These are phyloP conservation scores for Tinea pellionella DNA, from an alignment of 2,888 invertebrate species.

Conservation along the genomic window DNA sequence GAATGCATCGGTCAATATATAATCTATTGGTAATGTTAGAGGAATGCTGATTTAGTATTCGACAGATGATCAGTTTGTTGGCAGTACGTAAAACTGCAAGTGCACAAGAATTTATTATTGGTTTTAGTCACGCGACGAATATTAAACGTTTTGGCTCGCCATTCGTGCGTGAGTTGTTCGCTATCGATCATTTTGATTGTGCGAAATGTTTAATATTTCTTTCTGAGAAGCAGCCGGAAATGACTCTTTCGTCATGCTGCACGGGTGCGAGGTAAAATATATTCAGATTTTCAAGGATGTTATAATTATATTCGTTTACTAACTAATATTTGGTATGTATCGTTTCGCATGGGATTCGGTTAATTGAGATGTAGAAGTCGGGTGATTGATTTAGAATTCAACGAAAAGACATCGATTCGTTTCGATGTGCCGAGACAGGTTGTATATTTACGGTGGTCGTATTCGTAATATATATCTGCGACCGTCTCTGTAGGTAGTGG, in stretches of 20 bases:
- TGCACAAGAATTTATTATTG: conserved; percentile 65
- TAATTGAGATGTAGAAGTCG: not conserved
- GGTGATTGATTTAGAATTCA: not conserved
- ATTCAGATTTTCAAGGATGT: not conserved
- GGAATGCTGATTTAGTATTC: conserved; percentile 39
- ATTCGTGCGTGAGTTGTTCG: conserved; percentile 20
- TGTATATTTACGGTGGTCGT: not conserved
- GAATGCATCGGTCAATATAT: too few species aligned
- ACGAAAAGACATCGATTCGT: not conserved
- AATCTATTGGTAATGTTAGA: not conserved
- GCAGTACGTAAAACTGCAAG: conserved; percentile 64
- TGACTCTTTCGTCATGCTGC: conserved; percentile 54
- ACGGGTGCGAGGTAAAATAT: conserved; percentile 31
- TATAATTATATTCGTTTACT: not conserved
- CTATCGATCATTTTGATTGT: conserved; percentile 21
- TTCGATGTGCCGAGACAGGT: not conserved
- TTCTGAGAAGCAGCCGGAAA: conserved; percentile 60
- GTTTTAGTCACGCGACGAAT: conserved; percentile 48
- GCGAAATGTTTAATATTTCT: conserved; percentile 33
- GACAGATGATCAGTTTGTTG: conserved; percentile 54
- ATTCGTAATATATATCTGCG: not conserved
- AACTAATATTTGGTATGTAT: not conserved
- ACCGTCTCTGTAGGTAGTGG: not conserved
- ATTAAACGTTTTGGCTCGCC: conserved; percentile 27
- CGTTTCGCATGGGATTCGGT: not conserved